Conservation (phyloP, 2,113 vertebrate species). For the Cariama cristata region DNA sequence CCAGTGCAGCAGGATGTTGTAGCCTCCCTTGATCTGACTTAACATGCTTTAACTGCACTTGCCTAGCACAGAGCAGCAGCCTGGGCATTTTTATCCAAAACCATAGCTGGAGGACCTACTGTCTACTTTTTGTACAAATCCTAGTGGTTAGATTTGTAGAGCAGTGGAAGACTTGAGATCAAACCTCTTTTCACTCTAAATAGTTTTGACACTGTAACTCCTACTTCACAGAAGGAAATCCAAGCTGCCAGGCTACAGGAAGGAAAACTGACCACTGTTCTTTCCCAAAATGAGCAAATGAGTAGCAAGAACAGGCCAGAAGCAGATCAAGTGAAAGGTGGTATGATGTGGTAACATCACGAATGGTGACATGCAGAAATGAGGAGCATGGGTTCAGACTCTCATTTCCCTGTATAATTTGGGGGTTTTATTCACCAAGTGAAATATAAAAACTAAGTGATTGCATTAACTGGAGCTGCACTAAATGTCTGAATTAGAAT, state of each 20-base stretch:
- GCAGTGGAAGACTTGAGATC: background rate
- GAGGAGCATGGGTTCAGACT: background rate
- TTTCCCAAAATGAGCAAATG: background rate
- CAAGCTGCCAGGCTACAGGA: background rate
- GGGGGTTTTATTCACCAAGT: background rate
- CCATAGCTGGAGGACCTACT: background rate
- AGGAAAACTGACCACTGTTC: background rate
- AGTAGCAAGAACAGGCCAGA: background rate
- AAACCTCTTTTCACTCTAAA: background rate
- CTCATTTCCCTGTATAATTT: background rate
- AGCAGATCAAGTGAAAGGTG: background rate
- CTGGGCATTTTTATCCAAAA: background rate
- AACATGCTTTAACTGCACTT: background rate
- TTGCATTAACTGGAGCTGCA: slow-evolving; percentile 5
- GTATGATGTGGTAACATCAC: background rate
- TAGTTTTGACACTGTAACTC: background rate
- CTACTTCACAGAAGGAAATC: background rate
- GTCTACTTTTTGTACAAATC: background rate
- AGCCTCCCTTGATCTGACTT: background rate
- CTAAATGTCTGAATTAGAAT: slow-evolving; percentile 29
- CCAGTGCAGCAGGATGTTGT: background rate
- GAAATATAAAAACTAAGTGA: background rate
- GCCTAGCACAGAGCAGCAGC: background rate
- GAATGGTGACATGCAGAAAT: background rate
- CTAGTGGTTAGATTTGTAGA: background rate